phyloP scores from a whole-genome alignment of 2,113 vertebrate genomes.

The Myrmecobius fasciatus region DNA sequence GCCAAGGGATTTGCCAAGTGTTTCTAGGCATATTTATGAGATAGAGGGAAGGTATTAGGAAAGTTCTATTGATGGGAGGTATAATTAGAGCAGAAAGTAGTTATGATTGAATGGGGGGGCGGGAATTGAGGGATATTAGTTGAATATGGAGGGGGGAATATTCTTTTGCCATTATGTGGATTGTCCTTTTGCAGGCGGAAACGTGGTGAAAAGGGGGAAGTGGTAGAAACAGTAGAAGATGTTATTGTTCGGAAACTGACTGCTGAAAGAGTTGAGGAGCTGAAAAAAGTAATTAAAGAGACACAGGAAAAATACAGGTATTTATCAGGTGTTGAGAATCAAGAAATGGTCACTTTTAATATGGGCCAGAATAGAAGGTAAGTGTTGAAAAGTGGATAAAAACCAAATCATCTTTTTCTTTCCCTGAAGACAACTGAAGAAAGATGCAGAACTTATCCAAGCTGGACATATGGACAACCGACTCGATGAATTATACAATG shows the following conservation, averaged over 20 bases:
- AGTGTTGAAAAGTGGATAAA: constrained; percentile 40
- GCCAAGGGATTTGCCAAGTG: constrained; percentile 8
- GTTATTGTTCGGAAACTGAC: constrained; percentile 97
- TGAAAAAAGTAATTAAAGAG: constrained; percentile 96
- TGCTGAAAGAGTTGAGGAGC: constrained; percentile 95
- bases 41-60: constrained; percentile 11
- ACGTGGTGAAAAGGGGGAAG: constrained; percentile 97
- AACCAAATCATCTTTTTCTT: constrained; percentile 52
- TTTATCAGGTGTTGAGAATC: constrained; percentile 17
- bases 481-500: constrained; percentile 95
- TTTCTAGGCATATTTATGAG: not conserved
- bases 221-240: constrained; percentile 99
- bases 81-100: not conserved
- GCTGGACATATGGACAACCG: constrained; percentile 95
- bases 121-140: constrained; percentile 28
- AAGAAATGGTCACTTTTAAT: constrained; percentile 2
- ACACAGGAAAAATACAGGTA: constrained; percentile 99
- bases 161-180: constrained; percentile 17
- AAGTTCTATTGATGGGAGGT: constrained; percentile 6
- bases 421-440: constrained; percentile 93
- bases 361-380: constrained; percentile 8
- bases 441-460: constrained; percentile 97
- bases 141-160: constrained; percentile 26
- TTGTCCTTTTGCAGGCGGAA: constrained; percentile 88
- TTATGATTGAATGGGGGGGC: constrained; percentile 35